These are phyloP conservation scores for Gastrophryne carolinensis DNA, from an alignment of 2,797 vertebrate genomes.

Conservation along the genomic window DNA sequence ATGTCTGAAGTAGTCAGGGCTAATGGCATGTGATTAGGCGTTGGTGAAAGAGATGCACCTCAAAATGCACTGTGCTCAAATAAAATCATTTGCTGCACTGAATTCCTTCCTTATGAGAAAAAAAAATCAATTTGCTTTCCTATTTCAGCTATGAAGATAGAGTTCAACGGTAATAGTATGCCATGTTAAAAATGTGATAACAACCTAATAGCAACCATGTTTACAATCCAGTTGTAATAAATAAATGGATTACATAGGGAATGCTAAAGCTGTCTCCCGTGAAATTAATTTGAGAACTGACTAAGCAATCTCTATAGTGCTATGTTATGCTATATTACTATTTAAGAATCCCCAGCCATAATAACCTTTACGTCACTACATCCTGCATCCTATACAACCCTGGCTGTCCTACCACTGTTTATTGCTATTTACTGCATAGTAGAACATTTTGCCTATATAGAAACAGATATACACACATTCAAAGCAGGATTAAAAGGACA, in stretches of 20 bases:
- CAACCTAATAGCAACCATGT: slow-evolving; percentile 4
- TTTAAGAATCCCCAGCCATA: not conserved
- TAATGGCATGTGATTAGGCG: not conserved
- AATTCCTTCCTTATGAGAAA: not conserved
- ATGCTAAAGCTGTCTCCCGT: not conserved
- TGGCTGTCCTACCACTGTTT: not conserved
- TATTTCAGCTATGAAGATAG: not conserved
- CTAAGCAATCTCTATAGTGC: not conserved
- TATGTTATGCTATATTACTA: not conserved
- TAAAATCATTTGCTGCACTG: not conserved
- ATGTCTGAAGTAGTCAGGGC: no score
- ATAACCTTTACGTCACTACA: not conserved
- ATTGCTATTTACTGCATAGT: not conserved
- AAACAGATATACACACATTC: not conserved
- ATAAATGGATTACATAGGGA: not conserved
- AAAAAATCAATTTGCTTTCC: not conserved
- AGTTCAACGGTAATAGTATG: not conserved
- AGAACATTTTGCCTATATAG: not conserved
- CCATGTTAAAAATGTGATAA: not conserved
- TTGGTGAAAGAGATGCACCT: not conserved
- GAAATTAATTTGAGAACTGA: slow-evolving; percentile 1
- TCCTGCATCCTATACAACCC: not conserved
- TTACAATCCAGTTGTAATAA: not conserved
- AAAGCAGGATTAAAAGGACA: no score
- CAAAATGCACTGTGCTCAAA: not conserved